Evolutionary conservation across 2,888 invertebrate species (phyloP).

Genomic region (Agonopterix subpropinquella): DNA sequence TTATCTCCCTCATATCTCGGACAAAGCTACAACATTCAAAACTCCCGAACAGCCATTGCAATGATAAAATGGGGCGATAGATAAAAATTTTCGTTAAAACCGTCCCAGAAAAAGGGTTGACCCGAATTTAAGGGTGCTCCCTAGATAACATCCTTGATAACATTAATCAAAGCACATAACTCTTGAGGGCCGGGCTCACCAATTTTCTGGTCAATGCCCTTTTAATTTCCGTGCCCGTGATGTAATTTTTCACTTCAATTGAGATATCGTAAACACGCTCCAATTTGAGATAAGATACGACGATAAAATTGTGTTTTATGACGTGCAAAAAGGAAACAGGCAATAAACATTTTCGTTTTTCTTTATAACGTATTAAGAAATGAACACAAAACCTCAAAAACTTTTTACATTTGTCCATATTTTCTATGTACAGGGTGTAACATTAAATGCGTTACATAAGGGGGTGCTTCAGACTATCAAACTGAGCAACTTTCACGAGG

Average conservation of each 20-base stretch:
- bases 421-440: too few relatives aligned
- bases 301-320: too few relatives aligned
- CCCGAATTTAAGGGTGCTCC: slow-evolving; percentile 49
- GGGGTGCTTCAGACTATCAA: too few relatives aligned
- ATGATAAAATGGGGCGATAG: slow-evolving; percentile 9
- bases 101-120: slow-evolving; percentile 26
- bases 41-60: slow-evolving; percentile 6
- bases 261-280: slow-evolving; percentile 42
- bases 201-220: slow-evolving; percentile 68
- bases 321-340: too few relatives aligned
- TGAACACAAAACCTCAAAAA: too few relatives aligned
- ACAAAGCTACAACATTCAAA: neutral
- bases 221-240: slow-evolving; percentile 58
- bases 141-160: slow-evolving; percentile 63
- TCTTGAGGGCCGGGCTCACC: slow-evolving; percentile 34
- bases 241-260: slow-evolving; percentile 59
- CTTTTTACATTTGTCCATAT: too few relatives aligned
- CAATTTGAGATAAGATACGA: neutral
- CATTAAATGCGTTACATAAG: too few relatives aligned
- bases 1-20: too few relatives aligned
- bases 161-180: slow-evolving; percentile 60
- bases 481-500: too few relatives aligned
- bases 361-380: too few relatives aligned
- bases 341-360: too few relatives aligned
- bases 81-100: slow-evolving; percentile 9